Conservation (phyloP, 1,140 invertebrate genomes). For the Chionoecetes opilio region DNA sequence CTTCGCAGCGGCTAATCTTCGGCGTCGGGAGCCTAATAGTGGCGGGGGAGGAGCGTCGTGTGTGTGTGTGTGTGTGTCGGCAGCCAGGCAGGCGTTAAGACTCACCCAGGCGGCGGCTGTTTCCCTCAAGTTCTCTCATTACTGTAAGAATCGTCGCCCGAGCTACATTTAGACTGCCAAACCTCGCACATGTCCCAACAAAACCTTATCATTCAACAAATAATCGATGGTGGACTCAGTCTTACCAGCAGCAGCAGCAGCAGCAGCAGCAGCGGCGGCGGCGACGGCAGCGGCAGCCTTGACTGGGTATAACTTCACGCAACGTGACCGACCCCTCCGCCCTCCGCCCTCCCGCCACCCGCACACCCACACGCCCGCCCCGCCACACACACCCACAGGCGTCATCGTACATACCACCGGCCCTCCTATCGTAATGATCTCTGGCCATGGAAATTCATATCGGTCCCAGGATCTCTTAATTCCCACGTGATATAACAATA, state of each 20-base stretch:
- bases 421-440: conserved; percentile 57
- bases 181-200: conserved; percentile 62
- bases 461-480: conserved; percentile 73
- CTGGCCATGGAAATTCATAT: conserved; percentile 73
- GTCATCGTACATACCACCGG: background rate
- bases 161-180: conserved; percentile 38
- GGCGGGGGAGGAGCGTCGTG: background rate
- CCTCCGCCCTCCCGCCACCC: background rate
- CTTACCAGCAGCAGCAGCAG: conserved; percentile 50
- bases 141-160: conserved; percentile 58
- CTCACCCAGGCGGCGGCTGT: background rate
- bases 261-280: conserved; percentile 40
- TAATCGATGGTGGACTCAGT: conserved; percentile 72
- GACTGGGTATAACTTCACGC: conserved; percentile 65
- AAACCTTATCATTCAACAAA: conserved; percentile 77
- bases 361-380: background rate
- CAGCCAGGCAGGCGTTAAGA: conserved; percentile 6
- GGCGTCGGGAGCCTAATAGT: conserved; percentile 5
- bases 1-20: conserved; percentile 1
- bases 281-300: conserved; percentile 20
- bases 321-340: conserved; percentile 53
- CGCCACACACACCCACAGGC: background rate
- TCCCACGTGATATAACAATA: conserved; percentile 76
- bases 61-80: conserved; percentile 40
- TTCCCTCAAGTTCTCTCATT: conserved; percentile 58